A percentile compares a stretch with the other conserved stretches of the same genome.
Conservation (phyloP, 2,113 vertebrate genomes). For the Natator depressus region DNA sequence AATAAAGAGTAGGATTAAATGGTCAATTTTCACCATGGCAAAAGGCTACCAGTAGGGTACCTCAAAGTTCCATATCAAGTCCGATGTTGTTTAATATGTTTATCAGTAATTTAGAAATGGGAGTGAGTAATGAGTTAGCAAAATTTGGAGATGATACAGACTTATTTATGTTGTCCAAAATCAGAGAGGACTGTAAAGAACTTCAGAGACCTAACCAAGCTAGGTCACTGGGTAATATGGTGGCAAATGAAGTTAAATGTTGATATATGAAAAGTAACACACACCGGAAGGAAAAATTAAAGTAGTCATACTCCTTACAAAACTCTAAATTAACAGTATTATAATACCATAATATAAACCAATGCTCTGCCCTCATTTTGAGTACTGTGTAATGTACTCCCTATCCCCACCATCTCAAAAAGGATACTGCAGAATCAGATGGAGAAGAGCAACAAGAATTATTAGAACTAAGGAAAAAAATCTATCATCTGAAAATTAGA, state of each 20-base stretch:
- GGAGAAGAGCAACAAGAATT: neutral
- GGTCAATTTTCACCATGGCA: neutral
- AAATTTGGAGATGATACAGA: neutral
- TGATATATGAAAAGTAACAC: neutral
- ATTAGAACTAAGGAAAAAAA: too few relatives aligned
- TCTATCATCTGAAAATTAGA: too few relatives aligned
- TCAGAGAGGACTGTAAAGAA: neutral
- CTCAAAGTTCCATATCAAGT: neutral
- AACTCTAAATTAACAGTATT: neutral
- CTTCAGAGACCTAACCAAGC: neutral
- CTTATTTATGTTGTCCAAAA: neutral
- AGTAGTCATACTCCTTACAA: neutral
- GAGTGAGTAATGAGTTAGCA: neutral
- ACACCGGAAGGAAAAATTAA: neutral
- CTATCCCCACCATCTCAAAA: too few relatives aligned
- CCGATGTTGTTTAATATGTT: neutral
- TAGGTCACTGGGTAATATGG: neutral
- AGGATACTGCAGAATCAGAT: neutral
- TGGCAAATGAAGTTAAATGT: neutral
- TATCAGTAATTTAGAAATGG: neutral
- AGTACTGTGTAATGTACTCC: neutral
- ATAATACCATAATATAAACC: neutral
- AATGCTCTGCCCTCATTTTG: neutral
- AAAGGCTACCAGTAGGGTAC: neutral
- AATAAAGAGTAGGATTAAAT: neutral